phyloP scores from a whole-genome alignment of 2,888 invertebrate genomes.

The Athripsodes cinereus region DNA sequence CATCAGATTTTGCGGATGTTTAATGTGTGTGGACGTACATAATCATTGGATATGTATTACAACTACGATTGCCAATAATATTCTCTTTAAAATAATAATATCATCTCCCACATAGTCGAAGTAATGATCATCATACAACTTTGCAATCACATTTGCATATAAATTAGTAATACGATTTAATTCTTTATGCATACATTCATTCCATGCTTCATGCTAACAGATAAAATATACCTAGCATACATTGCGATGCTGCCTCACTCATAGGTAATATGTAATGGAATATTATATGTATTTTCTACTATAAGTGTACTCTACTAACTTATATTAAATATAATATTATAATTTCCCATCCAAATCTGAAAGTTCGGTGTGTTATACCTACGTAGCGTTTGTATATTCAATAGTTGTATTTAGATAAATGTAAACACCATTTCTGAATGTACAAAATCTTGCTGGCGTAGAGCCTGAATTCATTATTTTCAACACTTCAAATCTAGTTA shows the following conservation, averaged over 20 bases:
- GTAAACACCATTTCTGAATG: conserved; percentile 9
- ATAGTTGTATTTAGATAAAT: too few relatives aligned
- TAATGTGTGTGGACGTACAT: too few relatives aligned
- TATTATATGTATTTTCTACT: too few relatives aligned
- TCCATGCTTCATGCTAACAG: conserved; percentile 8
- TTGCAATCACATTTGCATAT: conserved; percentile 26
- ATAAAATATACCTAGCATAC: conserved; percentile 6
- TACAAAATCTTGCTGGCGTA: conserved; percentile 8
- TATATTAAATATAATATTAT: not conserved
- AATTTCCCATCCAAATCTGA: not conserved
- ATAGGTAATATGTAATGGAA: too few relatives aligned
- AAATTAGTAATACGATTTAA: conserved; percentile 26
- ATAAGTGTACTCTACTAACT: not conserved
- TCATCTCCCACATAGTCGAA: conserved; percentile 7
- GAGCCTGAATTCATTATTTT: conserved; percentile 8
- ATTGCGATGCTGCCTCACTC: not conserved
- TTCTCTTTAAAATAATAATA: not conserved
- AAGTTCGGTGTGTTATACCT: conserved; percentile 5
- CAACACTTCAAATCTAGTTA: not conserved
- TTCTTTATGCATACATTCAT: conserved; percentile 25
- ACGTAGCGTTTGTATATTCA: too few relatives aligned
- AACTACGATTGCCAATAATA: too few relatives aligned
- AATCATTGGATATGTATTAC: too few relatives aligned
- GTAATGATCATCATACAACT: not conserved
- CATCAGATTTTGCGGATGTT: too few relatives aligned